Evolutionary conservation across 2,797 vertebrate genomes (phyloP), one percentile per base, ranked within the genome.

Genomic region (Acanthurus tractus): DNA sequence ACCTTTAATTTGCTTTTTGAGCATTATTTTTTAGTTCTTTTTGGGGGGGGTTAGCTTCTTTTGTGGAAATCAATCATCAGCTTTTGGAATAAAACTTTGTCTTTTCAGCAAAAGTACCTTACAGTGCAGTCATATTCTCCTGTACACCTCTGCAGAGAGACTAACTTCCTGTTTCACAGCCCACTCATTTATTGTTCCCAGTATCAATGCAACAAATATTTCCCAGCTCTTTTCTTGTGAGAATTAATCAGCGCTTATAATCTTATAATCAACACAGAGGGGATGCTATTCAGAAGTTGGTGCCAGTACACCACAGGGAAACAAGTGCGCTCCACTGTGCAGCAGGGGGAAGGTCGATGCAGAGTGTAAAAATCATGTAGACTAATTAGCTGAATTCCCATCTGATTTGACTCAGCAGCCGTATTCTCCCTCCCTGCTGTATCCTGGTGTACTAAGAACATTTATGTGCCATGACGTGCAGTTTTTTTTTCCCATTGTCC

Each of bases 401-500:
- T 73, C 82, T 85, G 66, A 36, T 49, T 57, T 78, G 67, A 88
- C 61, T 78, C 78, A 78, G 80, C 36, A 70, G 53, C 65, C 58
- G 49, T 8, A 44, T 38, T 36, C 68, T 76, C 58, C 68, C 57
- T 86, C 65, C 63, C 69, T 57, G 36, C 36, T 76, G 53, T 52
- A 68, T 77, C 69, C 74, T 73, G 74, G 59, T 44, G 1, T 18
- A 10, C 12, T 76, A 64, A 80, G 71, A 85, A 75, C 83, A 55
- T 17, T 67, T 70, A 29, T 70, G 67, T 72, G 63, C 79, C 70
- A 69, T 87, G 86, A 91, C 77, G 72, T 78, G 74, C 63, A 58
- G 29, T 14, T 74, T 68, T 68, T 67, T 36, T 54, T 75, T 64
- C 34, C 87, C 80, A 94, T 93, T 93, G 93, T 94, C 86, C 83